Evolutionary conservation across 2,888 invertebrate species (phyloP).

Genomic region (Cepaea hortensis): DNA sequence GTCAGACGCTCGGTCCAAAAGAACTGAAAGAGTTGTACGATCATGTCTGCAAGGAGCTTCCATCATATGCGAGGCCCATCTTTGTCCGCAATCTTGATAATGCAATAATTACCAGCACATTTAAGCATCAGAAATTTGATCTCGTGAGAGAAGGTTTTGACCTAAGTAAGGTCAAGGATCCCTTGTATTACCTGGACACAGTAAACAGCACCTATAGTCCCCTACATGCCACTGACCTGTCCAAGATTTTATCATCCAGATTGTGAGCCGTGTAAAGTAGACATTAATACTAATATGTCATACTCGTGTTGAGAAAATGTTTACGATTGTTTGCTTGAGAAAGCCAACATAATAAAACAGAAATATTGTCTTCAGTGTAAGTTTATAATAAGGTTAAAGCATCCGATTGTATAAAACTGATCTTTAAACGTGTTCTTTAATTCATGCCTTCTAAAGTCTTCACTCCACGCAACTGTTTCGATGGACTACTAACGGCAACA

Average conservation of each 20-base stretch:
- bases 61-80: slow-evolving; percentile 65
- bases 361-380: no score
- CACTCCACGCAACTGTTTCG: no score
- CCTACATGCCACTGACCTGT: slow-evolving; percentile 35
- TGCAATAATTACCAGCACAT: slow-evolving; percentile 62
- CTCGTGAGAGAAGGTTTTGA: slow-evolving; percentile 64
- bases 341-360: no score
- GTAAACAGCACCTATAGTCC: slow-evolving; percentile 54
- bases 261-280: slow-evolving; percentile 49
- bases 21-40: slow-evolving; percentile 54
- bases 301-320: no score
- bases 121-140: slow-evolving; percentile 61
- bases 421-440: no score
- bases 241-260: slow-evolving; percentile 53
- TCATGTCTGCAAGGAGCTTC: slow-evolving; percentile 58
- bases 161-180: slow-evolving; percentile 53
- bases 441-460: no score
- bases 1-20: slow-evolving; percentile 40
- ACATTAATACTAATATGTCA: no score
- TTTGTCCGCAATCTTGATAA: slow-evolving; percentile 61
- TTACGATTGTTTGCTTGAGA: no score
- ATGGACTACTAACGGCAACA: no score
- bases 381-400: no score
- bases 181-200: slow-evolving; percentile 58
- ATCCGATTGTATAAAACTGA: no score